phyloP scores from a whole-genome alignment of 2,113 vertebrate genomes.

The Phoenicopterus ruber region DNA sequence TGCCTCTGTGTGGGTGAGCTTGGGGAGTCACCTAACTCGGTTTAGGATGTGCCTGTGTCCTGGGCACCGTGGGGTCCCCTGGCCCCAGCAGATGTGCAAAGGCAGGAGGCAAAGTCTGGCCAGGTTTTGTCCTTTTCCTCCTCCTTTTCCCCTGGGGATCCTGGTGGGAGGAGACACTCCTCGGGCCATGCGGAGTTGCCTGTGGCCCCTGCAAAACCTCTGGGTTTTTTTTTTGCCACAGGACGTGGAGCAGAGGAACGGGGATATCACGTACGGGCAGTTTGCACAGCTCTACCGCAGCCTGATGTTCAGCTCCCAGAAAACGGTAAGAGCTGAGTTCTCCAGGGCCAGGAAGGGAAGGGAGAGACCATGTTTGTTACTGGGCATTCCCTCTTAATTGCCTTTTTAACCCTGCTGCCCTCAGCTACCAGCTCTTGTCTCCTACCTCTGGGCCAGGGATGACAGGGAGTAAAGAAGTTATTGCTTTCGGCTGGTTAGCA shows the following conservation, averaged over 20 bases:
- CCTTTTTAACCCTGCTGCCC: not conserved
- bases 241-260: conserved; percentile 93
- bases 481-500: not conserved
- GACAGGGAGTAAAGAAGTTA: not conserved
- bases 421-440: not conserved
- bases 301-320: conserved; percentile 97
- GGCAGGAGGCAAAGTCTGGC: not conserved
- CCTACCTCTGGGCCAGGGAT: not conserved
- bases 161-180: not conserved
- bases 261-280: conserved; percentile 93
- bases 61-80: not conserved
- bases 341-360: not conserved
- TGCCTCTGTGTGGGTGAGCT: not conserved
- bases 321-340: conserved; percentile 78
- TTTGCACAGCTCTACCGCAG: conserved; percentile 93
- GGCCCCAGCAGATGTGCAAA: not conserved
- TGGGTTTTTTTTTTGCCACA: not conserved
- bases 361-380: not conserved
- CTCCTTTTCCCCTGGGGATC: not conserved
- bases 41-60: not conserved
- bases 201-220: not conserved
- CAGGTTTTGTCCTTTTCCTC: not conserved
- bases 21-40: rapidly evolving
- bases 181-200: not conserved
- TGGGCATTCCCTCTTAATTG: not conserved